Evolutionary conservation across 2,113 vertebrate species (phyloP).

Genomic region (Budorcas taxicolor): DNA sequence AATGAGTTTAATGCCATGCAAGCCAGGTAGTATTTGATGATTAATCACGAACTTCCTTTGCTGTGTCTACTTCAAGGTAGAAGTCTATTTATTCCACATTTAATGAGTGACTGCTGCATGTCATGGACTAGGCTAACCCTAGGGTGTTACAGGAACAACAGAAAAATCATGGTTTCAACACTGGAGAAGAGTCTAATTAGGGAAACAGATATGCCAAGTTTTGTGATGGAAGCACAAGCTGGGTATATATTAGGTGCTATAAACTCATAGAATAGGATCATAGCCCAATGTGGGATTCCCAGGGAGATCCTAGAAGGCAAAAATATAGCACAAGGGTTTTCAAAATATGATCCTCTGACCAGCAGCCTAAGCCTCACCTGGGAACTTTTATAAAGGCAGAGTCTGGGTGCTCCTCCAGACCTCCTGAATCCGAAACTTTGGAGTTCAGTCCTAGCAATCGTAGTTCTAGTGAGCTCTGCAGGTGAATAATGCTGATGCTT

Average conservation of each 20-base stretch:
- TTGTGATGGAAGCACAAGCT: not conserved
- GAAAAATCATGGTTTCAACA: not conserved
- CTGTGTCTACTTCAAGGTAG: not conserved
- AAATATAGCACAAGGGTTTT: not conserved
- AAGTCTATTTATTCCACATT: not conserved
- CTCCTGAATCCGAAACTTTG: not conserved
- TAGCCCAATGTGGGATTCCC: not conserved
- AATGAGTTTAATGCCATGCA: no score
- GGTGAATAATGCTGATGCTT: not conserved
- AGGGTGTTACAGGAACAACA: not conserved
- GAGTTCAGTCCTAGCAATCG: accelerated
- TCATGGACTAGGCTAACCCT: not conserved
- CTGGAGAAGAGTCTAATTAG: not conserved
- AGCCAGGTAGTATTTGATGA: not conserved
- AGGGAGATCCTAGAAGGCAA: not conserved
- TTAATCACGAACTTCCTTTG: not conserved
- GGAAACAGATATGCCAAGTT: not conserved
- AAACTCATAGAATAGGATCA: not conserved
- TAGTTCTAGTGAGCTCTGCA: not conserved
- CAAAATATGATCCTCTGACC: not conserved
- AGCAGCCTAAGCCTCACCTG: not conserved
- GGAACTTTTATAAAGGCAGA: not conserved
- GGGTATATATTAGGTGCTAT: not conserved
- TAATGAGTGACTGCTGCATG: no score
- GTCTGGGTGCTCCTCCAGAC: not conserved